Evolutionary conservation across 2,797 vertebrate species (phyloP), one percentile per base, ranked within the genome.

Genomic region (Gambelia wislizenii): DNA sequence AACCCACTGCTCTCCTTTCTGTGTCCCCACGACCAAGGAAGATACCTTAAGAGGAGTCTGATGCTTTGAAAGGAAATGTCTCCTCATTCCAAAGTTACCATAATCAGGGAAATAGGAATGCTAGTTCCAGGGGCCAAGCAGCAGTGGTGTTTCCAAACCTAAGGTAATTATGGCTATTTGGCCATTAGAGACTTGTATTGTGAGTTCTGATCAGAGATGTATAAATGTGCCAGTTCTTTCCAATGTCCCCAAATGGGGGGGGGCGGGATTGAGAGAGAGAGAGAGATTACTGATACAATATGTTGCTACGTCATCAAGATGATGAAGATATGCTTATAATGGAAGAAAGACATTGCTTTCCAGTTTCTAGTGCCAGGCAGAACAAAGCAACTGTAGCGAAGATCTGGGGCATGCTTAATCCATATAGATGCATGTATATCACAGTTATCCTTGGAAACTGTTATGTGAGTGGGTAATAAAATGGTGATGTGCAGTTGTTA

Each of bases 341-440:
- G 83, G 81, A 85, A 0, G 88, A 92, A 94, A 93, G 52, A 56
- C 86, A 87, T 77, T 0, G 0, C 2, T 82, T 82, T 82, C 13
- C 39, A 67, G 7, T 67, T 67, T 30, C 85, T 85, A 56, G 76
- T 87, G 92, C 94, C 94, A 94, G 85, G n/a, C 8, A 0, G 85
- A 87, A 91, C 52, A 84, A 93, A 86, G 86, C 91, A 82, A 83
- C 86, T 93, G 91, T 79, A 91, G 83, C 6, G 39, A 81, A 87
- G 90, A 94, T 93, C 70, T 93, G 92, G 89, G 87, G 90, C 9
- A 10, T 92, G 70, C 74, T 76, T 93, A 93, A 92, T 88, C 90
- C 0, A 0, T 67, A 33, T 27, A 89, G 85, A 86, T 90, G 86
- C 69, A 25, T 0, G 33, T 67, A 70, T 69, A 84, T 79, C 42